Conservation (phyloP, 2,797 vertebrate genomes). For the Diplodus puntazzo region DNA sequence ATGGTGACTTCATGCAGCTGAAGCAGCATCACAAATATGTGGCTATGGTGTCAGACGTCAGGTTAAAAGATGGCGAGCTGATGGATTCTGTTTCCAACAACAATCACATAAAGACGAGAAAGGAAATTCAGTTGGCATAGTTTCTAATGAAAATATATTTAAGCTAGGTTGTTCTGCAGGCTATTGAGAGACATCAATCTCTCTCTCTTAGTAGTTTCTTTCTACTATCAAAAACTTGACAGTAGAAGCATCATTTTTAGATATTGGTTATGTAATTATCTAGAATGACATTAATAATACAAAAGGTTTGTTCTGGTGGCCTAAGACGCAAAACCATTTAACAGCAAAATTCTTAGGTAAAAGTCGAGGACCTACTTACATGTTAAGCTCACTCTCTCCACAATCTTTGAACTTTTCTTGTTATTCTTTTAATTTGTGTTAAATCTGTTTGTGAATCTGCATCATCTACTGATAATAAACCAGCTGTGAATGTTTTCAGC, state of each 20-base stretch:
- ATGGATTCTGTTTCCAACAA: constrained; percentile 30
- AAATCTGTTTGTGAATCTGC: too few relatives aligned
- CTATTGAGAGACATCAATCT: not conserved
- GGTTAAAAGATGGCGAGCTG: constrained; percentile 18
- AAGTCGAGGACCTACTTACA: too few relatives aligned
- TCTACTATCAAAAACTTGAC: too few relatives aligned
- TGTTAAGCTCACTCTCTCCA: too few relatives aligned
- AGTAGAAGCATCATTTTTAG: not conserved
- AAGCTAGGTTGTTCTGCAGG: not conserved
- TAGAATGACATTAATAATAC: too few relatives aligned
- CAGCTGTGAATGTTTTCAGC: too few relatives aligned
- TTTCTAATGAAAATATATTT: not conserved
- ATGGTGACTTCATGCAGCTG: constrained; percentile 27
- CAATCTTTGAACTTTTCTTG: too few relatives aligned
- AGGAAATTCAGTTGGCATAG: not conserved
- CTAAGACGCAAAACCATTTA: too few relatives aligned
- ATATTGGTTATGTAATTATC: not conserved
- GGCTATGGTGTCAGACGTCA: constrained; percentile 39
- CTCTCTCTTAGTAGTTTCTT: not conserved
- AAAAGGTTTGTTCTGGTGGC: too few relatives aligned
- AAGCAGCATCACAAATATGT: constrained; percentile 39
- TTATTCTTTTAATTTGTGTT: too few relatives aligned
- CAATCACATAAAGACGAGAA: not conserved
- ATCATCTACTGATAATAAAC: too few relatives aligned
- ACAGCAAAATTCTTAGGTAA: too few relatives aligned